Conservation (phyloP, 2,888 invertebrate genomes). For the Philonicus albiceps region DNA sequence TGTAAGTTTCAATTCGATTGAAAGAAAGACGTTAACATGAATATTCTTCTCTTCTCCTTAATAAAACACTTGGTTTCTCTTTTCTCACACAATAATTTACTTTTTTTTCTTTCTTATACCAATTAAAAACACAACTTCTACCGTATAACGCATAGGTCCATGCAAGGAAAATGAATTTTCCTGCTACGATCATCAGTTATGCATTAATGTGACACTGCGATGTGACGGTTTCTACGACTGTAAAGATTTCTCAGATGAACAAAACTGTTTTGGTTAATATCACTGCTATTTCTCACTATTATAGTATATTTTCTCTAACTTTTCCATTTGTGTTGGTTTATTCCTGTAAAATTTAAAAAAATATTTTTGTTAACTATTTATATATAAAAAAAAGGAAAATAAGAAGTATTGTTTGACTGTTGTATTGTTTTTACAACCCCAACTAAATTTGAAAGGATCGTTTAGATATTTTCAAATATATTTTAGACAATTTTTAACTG, state of each 20-base stretch:
- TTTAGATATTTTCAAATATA: neutral
- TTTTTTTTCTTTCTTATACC: conserved; percentile 22
- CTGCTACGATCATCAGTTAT: conserved; percentile 76
- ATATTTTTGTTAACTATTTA: neutral
- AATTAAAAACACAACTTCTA: conserved; percentile 30
- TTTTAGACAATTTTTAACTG: neutral
- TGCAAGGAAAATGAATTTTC: conserved; percentile 75
- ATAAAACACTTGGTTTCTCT: conserved; percentile 5
- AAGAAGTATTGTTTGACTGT: neutral
- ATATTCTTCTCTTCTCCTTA: neutral
- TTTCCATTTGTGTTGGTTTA: conserved; percentile 38
- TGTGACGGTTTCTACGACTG: conserved; percentile 93
- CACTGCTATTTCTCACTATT: conserved; percentile 27
- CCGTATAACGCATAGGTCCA: conserved; percentile 54
- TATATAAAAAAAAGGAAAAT: neutral
- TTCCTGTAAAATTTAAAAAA: neutral
- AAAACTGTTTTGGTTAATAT: conserved; percentile 76
- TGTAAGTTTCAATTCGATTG: conserved; percentile 62
- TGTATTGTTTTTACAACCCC: neutral
- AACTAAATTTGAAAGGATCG: neutral
- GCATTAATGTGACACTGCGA: conserved; percentile 78
- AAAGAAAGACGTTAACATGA: neutral
- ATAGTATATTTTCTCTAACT: conserved; percentile 49
- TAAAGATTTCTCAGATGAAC: conserved; percentile 89
- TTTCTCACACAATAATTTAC: conserved; percentile 5